phyloP scores from a whole-genome alignment of 2,797 vertebrate species.

The Sebastes hubbsi region DNA sequence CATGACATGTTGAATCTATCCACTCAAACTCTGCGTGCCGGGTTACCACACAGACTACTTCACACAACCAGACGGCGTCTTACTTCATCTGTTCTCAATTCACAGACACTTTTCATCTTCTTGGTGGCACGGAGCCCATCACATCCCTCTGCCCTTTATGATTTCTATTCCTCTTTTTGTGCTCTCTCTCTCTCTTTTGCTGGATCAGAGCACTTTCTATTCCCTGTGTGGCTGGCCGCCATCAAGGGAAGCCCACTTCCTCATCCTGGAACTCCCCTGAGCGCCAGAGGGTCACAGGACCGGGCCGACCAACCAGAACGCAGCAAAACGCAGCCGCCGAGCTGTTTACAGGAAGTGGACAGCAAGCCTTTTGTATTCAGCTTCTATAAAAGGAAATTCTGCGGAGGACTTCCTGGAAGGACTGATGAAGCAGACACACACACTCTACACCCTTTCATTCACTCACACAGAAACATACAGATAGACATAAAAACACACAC shows the following conservation, averaged over 20 bases:
- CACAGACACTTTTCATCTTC: neutral
- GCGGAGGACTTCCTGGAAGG: slow-evolving; percentile 81
- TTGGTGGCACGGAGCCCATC: neutral
- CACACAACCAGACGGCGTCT: neutral
- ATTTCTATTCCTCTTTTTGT: slow-evolving; percentile 53
- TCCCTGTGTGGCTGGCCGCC: slow-evolving; percentile 57
- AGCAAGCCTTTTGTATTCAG: slow-evolving; percentile 83
- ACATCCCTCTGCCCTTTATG: neutral
- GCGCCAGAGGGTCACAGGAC: slow-evolving; percentile 55
- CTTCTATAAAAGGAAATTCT: slow-evolving; percentile 88
- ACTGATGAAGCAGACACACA: slow-evolving; percentile 58
- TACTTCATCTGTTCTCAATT: neutral
- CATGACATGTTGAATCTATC: neutral
- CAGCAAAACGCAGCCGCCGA: slow-evolving; percentile 51
- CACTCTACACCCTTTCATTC: slow-evolving; percentile 33
- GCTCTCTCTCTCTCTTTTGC: neutral
- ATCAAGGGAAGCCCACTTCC: slow-evolving; percentile 78
- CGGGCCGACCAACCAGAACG: slow-evolving; percentile 52
- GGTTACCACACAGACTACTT: neutral
- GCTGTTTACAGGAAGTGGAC: slow-evolving; percentile 88
- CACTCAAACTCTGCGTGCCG: neutral
- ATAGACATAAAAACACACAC: slow-evolving; percentile 12
- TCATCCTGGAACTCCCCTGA: slow-evolving; percentile 76
- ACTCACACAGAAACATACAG: slow-evolving; percentile 10
- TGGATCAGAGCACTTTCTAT: slow-evolving; percentile 63